A percentile compares a stretch with the other conserved stretches of the same genome.
phyloP scores from a whole-genome alignment of 2,113 vertebrate genomes.

The Carettochelys insculpta region DNA sequence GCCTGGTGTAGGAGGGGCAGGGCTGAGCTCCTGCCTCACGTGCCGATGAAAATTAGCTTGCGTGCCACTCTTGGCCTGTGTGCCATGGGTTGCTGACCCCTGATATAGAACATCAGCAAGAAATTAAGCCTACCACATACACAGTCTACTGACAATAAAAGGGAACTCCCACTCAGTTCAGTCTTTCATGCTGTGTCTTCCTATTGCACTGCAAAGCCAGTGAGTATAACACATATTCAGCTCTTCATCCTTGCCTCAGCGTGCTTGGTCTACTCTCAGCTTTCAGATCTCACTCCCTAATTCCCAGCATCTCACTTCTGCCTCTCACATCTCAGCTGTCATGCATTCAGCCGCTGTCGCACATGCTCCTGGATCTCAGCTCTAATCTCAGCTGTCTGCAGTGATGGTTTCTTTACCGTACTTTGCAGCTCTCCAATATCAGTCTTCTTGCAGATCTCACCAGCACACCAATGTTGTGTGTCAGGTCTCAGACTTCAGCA shows the following conservation, averaged over 20 bases:
- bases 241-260: not conserved
- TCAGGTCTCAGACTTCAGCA: not conserved
- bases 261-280: not conserved
- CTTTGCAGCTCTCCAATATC: not conserved
- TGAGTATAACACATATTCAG: fast-evolving
- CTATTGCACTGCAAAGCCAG: not conserved
- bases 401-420: not conserved
- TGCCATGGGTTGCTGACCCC: no score
- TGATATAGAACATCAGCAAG: not conserved
- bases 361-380: constrained; percentile 1
- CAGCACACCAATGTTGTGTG: not conserved
- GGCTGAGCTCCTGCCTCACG: no score
- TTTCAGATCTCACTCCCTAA: not conserved
- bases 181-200: not conserved
- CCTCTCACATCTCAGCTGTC: not conserved
- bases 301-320: not conserved
- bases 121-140: not conserved
- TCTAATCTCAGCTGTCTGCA: not conserved
- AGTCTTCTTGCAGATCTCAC: not conserved
- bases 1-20: no score
- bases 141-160: not conserved
- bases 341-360: not conserved
- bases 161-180: not conserved
- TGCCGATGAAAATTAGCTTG: no score
- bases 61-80: no score